Percentiles rank a stretch among this genome's conserved stretches.
Conservation (phyloP, 1,140 invertebrate genomes). For the Laupala kohalensis region DNA sequence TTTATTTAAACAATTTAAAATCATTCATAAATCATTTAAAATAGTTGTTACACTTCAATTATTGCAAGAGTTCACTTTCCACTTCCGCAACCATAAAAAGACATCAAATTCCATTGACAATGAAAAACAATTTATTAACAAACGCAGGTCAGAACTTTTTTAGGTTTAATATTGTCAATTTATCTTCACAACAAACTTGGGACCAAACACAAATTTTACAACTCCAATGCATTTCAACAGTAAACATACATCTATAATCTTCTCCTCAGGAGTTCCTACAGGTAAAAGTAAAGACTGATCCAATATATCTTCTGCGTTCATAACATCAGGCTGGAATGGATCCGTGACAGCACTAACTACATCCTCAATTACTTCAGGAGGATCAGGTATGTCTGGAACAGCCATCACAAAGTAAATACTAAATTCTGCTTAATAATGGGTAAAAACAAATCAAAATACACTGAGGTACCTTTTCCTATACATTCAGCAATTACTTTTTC, state of each 20-base stretch:
- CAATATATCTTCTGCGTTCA: neutral
- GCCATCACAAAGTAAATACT: neutral
- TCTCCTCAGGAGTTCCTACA: neutral
- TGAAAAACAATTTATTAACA: no score
- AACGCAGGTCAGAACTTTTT: no score
- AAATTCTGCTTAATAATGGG: neutral
- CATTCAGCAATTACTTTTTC: neutral
- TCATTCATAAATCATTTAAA: no score
- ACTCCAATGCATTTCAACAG: no score
- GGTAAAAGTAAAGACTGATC: neutral
- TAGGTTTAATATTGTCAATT: no score
- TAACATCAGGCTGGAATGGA: neutral
- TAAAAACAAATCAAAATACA: neutral
- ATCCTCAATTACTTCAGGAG: neutral
- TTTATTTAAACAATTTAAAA: no score
- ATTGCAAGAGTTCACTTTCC: no score
- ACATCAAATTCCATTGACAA: no score
- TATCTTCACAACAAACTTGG: no score
- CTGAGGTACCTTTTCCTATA: neutral
- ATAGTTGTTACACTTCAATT: no score
- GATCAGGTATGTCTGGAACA: neutral
- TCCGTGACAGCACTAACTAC: neutral
- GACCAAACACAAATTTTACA: no score
- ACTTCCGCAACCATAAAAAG: no score
- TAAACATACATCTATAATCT: neutral